These are phyloP conservation scores for Zhuqinia jingwanae DNA, from an alignment of 2,888 invertebrate species.

Conservation along the genomic window DNA sequence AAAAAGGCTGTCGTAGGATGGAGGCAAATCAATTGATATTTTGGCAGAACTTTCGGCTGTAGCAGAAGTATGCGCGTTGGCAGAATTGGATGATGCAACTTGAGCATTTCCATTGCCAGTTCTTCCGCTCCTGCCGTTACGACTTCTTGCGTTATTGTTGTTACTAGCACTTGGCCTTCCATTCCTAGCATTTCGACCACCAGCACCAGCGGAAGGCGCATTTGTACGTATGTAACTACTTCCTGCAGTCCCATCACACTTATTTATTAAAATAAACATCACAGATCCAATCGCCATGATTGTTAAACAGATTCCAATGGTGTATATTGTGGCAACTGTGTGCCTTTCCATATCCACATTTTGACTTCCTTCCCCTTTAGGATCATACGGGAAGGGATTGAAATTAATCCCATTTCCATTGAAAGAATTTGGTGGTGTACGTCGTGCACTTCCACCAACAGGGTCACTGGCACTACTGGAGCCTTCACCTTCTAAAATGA, in stretches of 20 bases:
- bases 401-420: constrained; percentile 56
- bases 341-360: constrained; percentile 66
- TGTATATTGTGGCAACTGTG: constrained; percentile 70
- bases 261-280: constrained; percentile 68
- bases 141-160: constrained; percentile 44
- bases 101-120: constrained; percentile 23
- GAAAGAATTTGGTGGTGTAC: neutral
- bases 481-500: constrained; percentile 48
- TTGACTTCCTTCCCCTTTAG: constrained; percentile 48
- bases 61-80: constrained; percentile 19
- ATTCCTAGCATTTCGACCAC: constrained; percentile 39
- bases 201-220: constrained; percentile 10
- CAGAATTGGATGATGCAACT: constrained; percentile 3
- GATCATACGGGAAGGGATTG: constrained; percentile 57
- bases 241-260: constrained; percentile 58
- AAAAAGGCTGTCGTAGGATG: constrained; percentile 69
- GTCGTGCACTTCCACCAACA: constrained; percentile 8
- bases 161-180: constrained; percentile 19
- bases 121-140: constrained; percentile 41
- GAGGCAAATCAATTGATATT: constrained; percentile 62
- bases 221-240: constrained; percentile 43
- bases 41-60: constrained; percentile 54
- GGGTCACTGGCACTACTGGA: constrained; percentile 6
- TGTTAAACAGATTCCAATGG: constrained; percentile 67
- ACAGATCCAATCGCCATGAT: constrained; percentile 67